These are phyloP conservation scores for Ornithoptera priamus DNA, from an alignment of 2,888 invertebrate species.

Conservation along the genomic window DNA sequence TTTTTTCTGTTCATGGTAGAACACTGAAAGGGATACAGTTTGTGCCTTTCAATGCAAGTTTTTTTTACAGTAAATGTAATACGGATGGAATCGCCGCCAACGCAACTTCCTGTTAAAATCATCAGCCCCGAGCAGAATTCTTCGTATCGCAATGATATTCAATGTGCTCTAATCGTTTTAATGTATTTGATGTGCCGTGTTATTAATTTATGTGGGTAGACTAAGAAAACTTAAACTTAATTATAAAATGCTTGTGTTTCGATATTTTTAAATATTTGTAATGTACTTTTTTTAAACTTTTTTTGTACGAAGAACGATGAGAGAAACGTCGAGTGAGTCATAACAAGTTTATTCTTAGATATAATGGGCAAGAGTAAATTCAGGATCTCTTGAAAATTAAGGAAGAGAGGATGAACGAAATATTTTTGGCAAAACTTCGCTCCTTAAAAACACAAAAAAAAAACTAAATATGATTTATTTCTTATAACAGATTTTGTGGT, in stretches of 20 bases:
- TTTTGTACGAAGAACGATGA: background rate
- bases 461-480: too few relatives aligned
- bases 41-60: constrained; percentile 10
- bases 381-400: background rate
- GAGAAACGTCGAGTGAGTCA: background rate
- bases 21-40: background rate
- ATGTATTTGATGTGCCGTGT: constrained; percentile 40
- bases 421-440: too few relatives aligned
- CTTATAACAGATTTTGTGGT: too few relatives aligned
- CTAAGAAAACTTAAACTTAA: background rate
- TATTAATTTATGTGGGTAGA: constrained; percentile 7
- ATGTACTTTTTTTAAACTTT: background rate
- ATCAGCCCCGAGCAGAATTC: constrained; percentile 57
- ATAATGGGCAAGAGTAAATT: background rate
- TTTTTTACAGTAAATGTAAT: constrained; percentile 69
- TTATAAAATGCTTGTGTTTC: background rate
- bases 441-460: too few relatives aligned
- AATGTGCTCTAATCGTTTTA: constrained; percentile 42
- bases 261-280: background rate
- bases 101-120: constrained; percentile 71
- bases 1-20: too few relatives aligned
- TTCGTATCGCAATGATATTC: constrained; percentile 43
- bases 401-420: background rate
- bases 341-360: background rate
- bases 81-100: constrained; percentile 66